Evolutionary conservation across 2,113 vertebrate genomes (phyloP), one percentile per base, ranked within the genome.

Genomic region (Myotis brandtii): DNA sequence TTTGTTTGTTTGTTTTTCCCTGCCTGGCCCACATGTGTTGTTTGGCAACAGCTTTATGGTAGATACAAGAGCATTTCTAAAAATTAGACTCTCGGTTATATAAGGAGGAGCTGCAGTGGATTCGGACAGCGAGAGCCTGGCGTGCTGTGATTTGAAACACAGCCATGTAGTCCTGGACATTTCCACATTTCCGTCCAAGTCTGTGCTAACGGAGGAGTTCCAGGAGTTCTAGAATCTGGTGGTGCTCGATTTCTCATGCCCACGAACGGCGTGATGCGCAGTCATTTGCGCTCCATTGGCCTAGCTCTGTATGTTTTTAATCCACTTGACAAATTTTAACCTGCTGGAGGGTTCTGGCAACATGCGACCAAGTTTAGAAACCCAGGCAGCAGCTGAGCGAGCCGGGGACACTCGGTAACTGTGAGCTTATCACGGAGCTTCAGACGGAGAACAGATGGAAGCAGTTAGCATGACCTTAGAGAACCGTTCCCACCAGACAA

Each of bases 321-420:
- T 93, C n/a, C 56, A 34, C 37, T 85, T 87, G 50, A 66, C 59
- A 66, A 40, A 48, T 62, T 80, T 93, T 80, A 69, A 83, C 25
- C 32, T 66, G 23, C 69, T 69, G 48, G 17, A 91, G 23, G 34
- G 76, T 73, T 80, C 83, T 67, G 54, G 75, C 20, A 77, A 80
- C 91, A 50, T 34, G 43, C 23, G 86, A 8, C 56, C 54, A 70
- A 76, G 52, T 43, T 95, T 59, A 85, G 72, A 88, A 93, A 92
- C 67, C 14, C 8, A 69, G 17, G 85, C 0, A 84, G 30, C 48
- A 82, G 73, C 30, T 52, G 34, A 83, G 11, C 86, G 46, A 82
- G 56, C 56, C 9, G 70, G 3, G 4, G 11, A n/a, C 0, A 27
- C 14, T 56, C 89, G 52, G 46, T 72, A 87, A 67, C 23, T 32